These are phyloP conservation scores for Torymus aiolomorphi DNA, from an alignment of 2,888 invertebrate genomes.

Conservation along the genomic window DNA sequence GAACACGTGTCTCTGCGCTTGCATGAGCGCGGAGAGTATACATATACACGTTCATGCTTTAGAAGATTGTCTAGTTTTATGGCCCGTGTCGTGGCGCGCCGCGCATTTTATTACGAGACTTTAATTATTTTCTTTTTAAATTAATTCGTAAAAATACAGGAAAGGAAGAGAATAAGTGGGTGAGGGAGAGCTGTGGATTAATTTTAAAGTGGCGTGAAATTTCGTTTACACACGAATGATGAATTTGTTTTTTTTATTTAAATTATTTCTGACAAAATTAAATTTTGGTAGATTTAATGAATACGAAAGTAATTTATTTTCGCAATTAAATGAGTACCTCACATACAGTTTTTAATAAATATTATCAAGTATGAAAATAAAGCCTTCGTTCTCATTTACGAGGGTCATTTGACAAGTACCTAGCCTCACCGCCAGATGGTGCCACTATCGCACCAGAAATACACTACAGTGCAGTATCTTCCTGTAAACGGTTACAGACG, in stretches of 20 bases:
- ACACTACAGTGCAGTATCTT: no score
- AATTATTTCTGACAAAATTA: no score
- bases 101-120: background rate
- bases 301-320: no score
- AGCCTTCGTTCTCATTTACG: no score
- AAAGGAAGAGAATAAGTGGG: background rate
- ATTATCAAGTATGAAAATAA: no score
- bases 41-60: conserved; percentile 38
- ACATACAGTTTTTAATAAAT: no score
- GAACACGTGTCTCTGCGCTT: conserved; percentile 44
- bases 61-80: conserved; percentile 39
- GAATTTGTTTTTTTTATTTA: background rate
- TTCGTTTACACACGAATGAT: background rate
- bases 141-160: conserved; percentile 10
- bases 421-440: no score
- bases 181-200: background rate
- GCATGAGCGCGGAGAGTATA: background rate
- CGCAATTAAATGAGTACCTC: no score
- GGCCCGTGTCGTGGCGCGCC: background rate
- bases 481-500: no score
- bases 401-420: no score
- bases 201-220: background rate
- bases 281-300: no score
- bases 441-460: no score
- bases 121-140: conserved; percentile 24